phyloP scores from a whole-genome alignment of 2,888 invertebrate species.

The Orchestes rusci region DNA sequence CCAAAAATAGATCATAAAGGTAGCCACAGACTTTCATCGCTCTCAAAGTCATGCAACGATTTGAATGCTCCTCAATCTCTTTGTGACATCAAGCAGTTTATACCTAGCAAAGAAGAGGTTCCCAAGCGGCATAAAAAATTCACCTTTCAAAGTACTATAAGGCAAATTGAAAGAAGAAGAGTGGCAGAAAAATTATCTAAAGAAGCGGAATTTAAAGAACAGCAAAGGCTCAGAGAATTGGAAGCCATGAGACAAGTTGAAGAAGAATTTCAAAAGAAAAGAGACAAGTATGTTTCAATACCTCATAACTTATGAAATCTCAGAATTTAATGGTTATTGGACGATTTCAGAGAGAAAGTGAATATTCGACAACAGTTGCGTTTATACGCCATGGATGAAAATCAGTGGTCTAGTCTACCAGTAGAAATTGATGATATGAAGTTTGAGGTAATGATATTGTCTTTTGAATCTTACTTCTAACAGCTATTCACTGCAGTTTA shows the following conservation, averaged over 20 bases:
- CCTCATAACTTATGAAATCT: not conserved
- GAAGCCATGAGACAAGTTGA: constrained; percentile 81
- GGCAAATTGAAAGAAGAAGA: constrained; percentile 69
- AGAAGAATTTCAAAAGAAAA: constrained; percentile 79
- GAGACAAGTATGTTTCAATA: constrained; percentile 48
- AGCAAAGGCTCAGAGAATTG: constrained; percentile 65
- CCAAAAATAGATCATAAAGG: constrained; percentile 2
- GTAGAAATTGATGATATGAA: constrained; percentile 40
- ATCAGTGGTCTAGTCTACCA: constrained; percentile 54
- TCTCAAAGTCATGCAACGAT: constrained; percentile 48
- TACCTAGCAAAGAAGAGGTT: constrained; percentile 17
- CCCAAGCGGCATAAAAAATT: constrained; percentile 55
- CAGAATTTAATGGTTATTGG: too few species aligned
- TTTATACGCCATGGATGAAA: constrained; percentile 61
- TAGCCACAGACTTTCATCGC: constrained; percentile 20
- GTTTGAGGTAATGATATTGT: constrained; percentile 28
- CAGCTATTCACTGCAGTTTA: too few species aligned
- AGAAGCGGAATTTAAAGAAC: constrained; percentile 71
- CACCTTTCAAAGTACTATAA: constrained; percentile 76
- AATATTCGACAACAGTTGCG: constrained; percentile 68
- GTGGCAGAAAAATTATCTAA: constrained; percentile 68
- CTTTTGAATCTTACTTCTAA: too few species aligned
- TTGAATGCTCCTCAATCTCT: constrained; percentile 39
- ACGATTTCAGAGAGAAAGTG: constrained; percentile 55
- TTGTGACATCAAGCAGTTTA: constrained; percentile 35